Evolutionary conservation across 1,140 invertebrate species (phyloP), one percentile per base, ranked within the genome.

Genomic region (Bombus fervidus): DNA sequence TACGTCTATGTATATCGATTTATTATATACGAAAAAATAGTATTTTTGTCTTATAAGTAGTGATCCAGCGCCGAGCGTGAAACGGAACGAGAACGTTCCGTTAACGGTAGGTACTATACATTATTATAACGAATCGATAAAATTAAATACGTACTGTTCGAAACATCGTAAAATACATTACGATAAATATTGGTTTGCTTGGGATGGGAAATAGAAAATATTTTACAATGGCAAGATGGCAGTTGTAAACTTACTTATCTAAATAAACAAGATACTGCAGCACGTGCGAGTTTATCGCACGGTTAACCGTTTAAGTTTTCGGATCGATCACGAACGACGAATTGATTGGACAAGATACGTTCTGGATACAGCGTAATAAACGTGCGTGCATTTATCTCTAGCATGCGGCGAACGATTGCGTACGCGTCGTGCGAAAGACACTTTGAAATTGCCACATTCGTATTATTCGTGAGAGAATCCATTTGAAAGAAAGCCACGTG

Each of bases 11-110:
- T 68, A 37, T 31, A 37, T 31, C 9, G 18, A 72, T 79, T 81
- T 75, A 68, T 68, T 39, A 78, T 22, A 64, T 90, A 89, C 82
- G 72, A 90, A 90, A 89, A 90, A 85, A 90, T 89, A 89, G 47
- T 87, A n/a, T 89, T 37, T 89, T 66, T 72, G 78, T 84, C 25
- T 89, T 89, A 86, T 41, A 68, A 15, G 74, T 77, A 81, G 62
- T 15, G 62, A n/a, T 83, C n/a, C 78, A 86, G 75, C 73, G 84
- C 83, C 71, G 76, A 85, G 84, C 71, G 76, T 68, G 47, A 31
- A 88, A 71, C 37, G 41, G 57, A 76, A 68, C 66, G 28, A 6
- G 22, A n/a, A n/a, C 3, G 66, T 81, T 62, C 15, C 69, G n/a
- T 31, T 66, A 31, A 15, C 62, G 5, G n/a, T 22, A 53, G 18